A percentile compares a stretch with the other conserved stretches of the same genome.
Evolutionary conservation across 2,888 invertebrate genomes (phyloP).

Genomic region (Hirtodrosophila duncani): DNA sequence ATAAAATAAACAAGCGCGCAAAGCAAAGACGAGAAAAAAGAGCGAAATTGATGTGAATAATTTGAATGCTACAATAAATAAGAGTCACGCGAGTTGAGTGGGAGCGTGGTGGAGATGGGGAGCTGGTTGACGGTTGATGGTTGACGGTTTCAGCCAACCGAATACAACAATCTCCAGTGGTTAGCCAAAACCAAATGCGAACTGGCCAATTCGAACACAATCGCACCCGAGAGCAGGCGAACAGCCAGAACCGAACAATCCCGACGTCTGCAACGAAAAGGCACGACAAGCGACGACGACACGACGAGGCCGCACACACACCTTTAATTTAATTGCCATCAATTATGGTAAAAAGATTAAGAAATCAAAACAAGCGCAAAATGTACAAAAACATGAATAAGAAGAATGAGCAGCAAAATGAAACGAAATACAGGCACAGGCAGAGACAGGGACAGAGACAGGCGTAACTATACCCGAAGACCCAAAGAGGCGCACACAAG

Average conservation of each 20-base stretch:
- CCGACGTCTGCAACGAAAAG: slow-evolving; percentile 15
- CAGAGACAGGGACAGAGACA: slow-evolving; percentile 28
- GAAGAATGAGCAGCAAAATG: slow-evolving; percentile 54
- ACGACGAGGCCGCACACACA: slow-evolving; percentile 54
- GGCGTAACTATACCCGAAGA: background rate
- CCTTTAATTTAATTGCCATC: slow-evolving; percentile 74
- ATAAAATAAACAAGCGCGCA: slow-evolving; percentile 3
- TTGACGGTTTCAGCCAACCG: slow-evolving; percentile 27
- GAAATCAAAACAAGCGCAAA: slow-evolving; percentile 73
- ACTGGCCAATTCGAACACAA: slow-evolving; percentile 30
- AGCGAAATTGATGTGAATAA: slow-evolving; percentile 38
- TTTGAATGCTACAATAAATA: slow-evolving; percentile 46
- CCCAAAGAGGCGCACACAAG: slow-evolving; percentile 41
- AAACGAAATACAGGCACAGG: slow-evolving; percentile 34
- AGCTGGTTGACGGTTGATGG: slow-evolving; percentile 15
- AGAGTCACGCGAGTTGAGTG: slow-evolving; percentile 45
- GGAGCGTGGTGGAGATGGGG: background rate
- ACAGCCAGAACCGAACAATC: slow-evolving; percentile 6
- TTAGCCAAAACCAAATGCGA: slow-evolving; percentile 11
- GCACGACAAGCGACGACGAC: background rate
- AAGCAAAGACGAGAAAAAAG: slow-evolving; percentile 21
- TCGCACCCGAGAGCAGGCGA: background rate
- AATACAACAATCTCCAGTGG: slow-evolving; percentile 25
- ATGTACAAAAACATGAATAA: slow-evolving; percentile 57
- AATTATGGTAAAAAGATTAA: slow-evolving; percentile 74